phyloP scores from a whole-genome alignment of 2,797 vertebrate genomes.

The Semotilus atromaculatus region DNA sequence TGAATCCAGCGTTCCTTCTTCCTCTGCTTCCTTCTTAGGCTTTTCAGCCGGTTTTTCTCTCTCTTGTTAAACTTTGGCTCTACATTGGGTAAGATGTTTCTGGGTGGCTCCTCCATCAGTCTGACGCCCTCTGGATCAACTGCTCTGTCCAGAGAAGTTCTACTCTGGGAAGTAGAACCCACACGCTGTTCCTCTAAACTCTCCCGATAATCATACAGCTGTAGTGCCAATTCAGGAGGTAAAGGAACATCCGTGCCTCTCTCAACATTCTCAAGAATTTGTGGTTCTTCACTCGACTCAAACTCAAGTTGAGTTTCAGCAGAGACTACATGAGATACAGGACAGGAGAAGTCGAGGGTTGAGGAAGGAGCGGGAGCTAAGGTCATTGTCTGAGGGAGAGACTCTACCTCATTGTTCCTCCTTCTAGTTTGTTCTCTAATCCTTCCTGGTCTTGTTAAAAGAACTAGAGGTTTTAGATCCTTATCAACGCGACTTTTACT shows the following conservation, averaged over 20 bases:
- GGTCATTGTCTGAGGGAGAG: not conserved
- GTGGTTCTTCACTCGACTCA: conserved; percentile 11
- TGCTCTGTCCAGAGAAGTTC: conserved; percentile 2
- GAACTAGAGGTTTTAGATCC: conserved; percentile 65
- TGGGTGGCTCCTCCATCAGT: conserved; percentile 15
- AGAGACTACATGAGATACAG: not conserved
- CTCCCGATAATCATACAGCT: conserved; percentile 29
- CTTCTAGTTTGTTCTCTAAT: conserved; percentile 33
- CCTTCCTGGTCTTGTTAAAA: conserved; percentile 69
- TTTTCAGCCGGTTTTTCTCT: conserved; percentile 85
- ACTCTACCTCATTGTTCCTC: not conserved
- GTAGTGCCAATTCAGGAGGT: not conserved
- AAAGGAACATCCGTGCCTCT: not conserved
- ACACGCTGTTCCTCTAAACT: not conserved
- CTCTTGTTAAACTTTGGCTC: conserved; percentile 74
- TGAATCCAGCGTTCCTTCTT: conserved; percentile 79
- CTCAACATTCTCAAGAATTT: conserved; percentile 23
- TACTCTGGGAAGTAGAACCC: not conserved
- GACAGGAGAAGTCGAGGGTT: not conserved
- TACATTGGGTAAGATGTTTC: conserved; percentile 53
- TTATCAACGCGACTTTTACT: conserved; percentile 82
- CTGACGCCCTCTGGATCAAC: conserved; percentile 18
- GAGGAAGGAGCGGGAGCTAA: not conserved
- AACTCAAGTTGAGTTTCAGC: not conserved
- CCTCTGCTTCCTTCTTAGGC: conserved; percentile 80